A percentile compares a stretch with the other conserved stretches of the same genome.
These are phyloP conservation scores for Crypturellus tataupa DNA, from an alignment of 2,797 vertebrate species.

Conservation along the genomic window DNA sequence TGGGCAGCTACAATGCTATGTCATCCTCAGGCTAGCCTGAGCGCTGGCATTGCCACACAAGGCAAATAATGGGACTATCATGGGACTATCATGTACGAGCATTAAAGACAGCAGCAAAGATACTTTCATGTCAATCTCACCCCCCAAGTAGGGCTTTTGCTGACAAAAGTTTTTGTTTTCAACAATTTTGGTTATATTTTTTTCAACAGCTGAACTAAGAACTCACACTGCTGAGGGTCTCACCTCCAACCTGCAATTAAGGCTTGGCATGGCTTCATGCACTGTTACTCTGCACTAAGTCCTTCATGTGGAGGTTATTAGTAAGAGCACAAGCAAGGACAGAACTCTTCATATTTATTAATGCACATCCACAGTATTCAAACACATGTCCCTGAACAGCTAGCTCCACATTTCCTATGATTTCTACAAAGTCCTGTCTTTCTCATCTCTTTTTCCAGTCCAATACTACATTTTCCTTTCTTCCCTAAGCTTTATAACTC, in stretches of 20 bases:
- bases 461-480: not conserved
- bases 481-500: not conserved
- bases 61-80: not conserved
- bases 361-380: not conserved
- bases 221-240: not conserved
- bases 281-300: not conserved
- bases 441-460: not conserved
- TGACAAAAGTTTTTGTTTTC: not conserved
- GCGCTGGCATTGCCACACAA: not conserved
- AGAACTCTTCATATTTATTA: not conserved
- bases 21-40: not conserved
- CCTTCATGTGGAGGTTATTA: not conserved
- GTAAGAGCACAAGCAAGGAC: not conserved
- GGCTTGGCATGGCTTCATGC: not conserved
- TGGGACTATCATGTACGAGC: not conserved
- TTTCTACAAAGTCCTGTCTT: not conserved
- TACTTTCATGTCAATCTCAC: not conserved
- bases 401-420: not conserved
- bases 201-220: not conserved
- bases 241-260: not conserved
- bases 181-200: not conserved
- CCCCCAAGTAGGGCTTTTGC: not conserved
- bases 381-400: not conserved
- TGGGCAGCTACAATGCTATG: not conserved
- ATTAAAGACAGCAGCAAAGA: not conserved